Conservation (phyloP, 2,888 invertebrate genomes). For the Cyaniris semiargus region DNA sequence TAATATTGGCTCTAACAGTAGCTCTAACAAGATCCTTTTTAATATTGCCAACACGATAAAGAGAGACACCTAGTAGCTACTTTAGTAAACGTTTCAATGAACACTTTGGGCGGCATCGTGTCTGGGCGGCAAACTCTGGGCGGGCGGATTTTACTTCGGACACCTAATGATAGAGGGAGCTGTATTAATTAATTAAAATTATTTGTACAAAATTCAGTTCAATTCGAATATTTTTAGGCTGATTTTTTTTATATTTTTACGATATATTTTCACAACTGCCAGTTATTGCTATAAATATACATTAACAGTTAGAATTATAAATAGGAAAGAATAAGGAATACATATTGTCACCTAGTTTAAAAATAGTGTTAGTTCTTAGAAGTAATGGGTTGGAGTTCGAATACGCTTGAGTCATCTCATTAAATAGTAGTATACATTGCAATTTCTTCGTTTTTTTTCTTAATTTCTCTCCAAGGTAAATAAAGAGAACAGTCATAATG, state of each 20-base stretch:
- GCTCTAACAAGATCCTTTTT: neutral
- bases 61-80: slow-evolving; percentile 6
- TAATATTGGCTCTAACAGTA: neutral
- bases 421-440: neutral
- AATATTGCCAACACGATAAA: neutral
- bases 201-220: neutral
- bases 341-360: slow-evolving; percentile 12
- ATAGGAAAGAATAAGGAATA: neutral
- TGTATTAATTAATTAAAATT: neutral
- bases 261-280: too few species aligned
- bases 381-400: neutral
- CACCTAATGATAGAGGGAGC: neutral
- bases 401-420: neutral
- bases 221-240: too few species aligned
- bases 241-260: too few species aligned
- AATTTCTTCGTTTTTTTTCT: neutral
- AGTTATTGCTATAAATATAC: too few species aligned
- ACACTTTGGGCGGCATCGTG: neutral
- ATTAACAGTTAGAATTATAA: neutral
- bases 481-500: neutral
- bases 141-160: neutral
- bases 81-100: neutral
- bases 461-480: neutral
- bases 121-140: slow-evolving; percentile 7
- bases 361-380: slow-evolving; percentile 14